Base-by-base conservation (phyloP, 1,140 invertebrate genomes). In the Whitmania pigra region DNA sequence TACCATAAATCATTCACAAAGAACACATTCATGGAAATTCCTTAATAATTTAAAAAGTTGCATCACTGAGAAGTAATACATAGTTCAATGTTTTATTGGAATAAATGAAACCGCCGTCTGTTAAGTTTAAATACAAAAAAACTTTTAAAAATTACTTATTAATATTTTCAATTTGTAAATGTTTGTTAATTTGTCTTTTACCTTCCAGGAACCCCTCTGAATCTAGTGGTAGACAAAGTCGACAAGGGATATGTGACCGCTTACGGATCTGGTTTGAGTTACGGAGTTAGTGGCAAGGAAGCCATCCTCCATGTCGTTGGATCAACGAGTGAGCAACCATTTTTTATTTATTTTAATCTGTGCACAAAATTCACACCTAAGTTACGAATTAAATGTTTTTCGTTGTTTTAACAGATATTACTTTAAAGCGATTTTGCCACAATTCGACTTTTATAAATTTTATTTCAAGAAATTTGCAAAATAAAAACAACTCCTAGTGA, bases 251-350 rank as follows among this genome's bases (percentile, higher is more conserved):
- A 90, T 78, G 92, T 97, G 57, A 97, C 94, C 9, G 94, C 94
- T 0, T 96, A 95, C 79, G 94, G 94, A 5, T 49, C 89, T 87
- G 82, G 87, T 76, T 76, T 83, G 3, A 77, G 77, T 36, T 77
- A 77, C 29, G 78, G 92, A 17, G 89, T 93, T 55, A 92, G 91
- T 75, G 94, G 93, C 43, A 93, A 97, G 79, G 91, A 91, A 0
- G 88, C 88, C 76, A 89, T 89, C 77, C 97, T 98, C 81, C 94
- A 89, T 53, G 94, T 98, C 78, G 94, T 91, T 66, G 96, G 93
- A 55, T 95, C 95, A 82, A 91, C 91, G 60, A 91, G 92, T 54
- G 36, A 68, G 91, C 90, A 31, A 89, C 18, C 57, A 13, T 63
- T 63, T 22, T 13, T 5, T 7, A 11, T 31, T 63, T 63, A 63